A percentile compares a stretch with the other conserved stretches of the same genome.
phyloP scores from a whole-genome alignment of 2,797 vertebrate genomes.

The Pipistrellus pygmaeus region DNA sequence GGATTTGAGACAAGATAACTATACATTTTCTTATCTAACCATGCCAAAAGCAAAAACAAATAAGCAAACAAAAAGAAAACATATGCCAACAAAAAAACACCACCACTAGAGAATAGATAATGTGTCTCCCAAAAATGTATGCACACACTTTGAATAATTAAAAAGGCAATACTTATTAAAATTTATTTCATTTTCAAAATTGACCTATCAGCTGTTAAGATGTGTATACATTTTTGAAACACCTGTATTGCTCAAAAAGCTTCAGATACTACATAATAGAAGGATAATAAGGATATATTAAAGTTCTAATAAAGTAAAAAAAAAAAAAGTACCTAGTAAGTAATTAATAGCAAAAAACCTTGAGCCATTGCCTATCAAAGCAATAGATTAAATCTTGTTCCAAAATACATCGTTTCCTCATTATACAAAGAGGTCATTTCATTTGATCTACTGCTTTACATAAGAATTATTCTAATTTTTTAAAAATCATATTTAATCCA shows the following conservation, averaged over 20 bases:
- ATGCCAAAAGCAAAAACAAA: background rate
- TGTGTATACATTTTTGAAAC: too few relatives aligned
- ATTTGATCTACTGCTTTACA: background rate
- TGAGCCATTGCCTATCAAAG: background rate
- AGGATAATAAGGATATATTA: background rate
- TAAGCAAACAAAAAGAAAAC: too few relatives aligned
- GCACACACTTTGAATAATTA: too few relatives aligned
- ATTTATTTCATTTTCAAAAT: too few relatives aligned
- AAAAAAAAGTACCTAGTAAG: background rate
- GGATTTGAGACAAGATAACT: background rate
- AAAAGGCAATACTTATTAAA: too few relatives aligned
- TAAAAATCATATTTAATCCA: background rate
- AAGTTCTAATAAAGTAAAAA: background rate
- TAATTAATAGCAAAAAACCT: background rate
- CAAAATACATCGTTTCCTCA: constrained; percentile 8
- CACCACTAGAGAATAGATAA: background rate
- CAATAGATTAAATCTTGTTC: constrained; percentile 11
- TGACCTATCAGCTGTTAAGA: too few relatives aligned
- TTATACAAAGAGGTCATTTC: background rate
- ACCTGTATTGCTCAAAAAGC: background rate
- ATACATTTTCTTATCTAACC: background rate
- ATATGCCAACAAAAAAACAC: background rate
- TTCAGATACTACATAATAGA: background rate
- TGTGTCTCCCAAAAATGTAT: too few relatives aligned
- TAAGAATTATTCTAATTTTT: background rate